Base-by-base conservation (phyloP, 1,140 invertebrate species). In the Acromyrmex charruanus region DNA sequence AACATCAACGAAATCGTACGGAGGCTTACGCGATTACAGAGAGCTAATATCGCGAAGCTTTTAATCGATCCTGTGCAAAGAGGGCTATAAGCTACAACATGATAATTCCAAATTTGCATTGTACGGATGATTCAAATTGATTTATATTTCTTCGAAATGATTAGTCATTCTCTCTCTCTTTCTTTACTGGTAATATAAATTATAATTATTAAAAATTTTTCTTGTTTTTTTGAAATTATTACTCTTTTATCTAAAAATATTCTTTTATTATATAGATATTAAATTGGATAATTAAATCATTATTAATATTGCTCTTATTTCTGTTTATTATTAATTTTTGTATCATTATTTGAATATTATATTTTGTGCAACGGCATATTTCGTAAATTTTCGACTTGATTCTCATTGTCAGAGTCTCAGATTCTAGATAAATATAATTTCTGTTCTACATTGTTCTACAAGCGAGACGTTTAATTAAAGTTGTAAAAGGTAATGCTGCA, bases 1-100 rank as follows among this genome's bases (percentile, higher is more conserved):
- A 84, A 75, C 55, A 55, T 80, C 84, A 61, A 53, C 59, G 49
- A 80, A 85, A 80, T 65, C 59, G 82, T 75, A 85, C 44, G 35
- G 31, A 79, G 63, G 84, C 74, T 85, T 85, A 66, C 74, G 84
- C 84, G 75, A 85, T 85, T 85, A 85, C 53, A 80, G 74, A 55
- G 69, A 75, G 55, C 39, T 84, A 84, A 84, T 84, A 74, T 74
- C 25, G 7, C 35, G 55, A 14, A 12, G 80, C 68, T 74, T 84
- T 84, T 82, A 82, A 74, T 82, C 39, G 55, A 74, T 84, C 25
- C 25, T 5, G 16, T 28, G 53, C n/a, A 55, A 84, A 84, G 39
- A 61, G 55, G 10, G 51, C 39, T 61, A 21, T 21, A 49, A 3
- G 4, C 1, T 51, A 25, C 44, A 63, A 63, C 72, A 74, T 63